These are phyloP conservation scores for Malurus leucopterus DNA, from an alignment of 2,797 vertebrate species.

Conservation along the genomic window DNA sequence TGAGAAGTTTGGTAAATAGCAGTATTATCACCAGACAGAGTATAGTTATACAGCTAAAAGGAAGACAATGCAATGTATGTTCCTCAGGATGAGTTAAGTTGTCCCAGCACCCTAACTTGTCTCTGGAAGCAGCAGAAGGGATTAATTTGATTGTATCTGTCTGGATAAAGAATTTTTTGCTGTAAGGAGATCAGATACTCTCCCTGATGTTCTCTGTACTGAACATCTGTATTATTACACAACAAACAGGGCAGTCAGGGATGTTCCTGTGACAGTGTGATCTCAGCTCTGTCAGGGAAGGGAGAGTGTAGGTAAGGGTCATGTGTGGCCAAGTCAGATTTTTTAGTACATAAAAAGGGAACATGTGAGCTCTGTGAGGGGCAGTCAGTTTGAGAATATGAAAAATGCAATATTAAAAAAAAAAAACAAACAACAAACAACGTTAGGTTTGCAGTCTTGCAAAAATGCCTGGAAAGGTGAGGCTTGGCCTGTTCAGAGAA, in stretches of 20 bases:
- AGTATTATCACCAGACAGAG: neutral
- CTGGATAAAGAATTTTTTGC: neutral
- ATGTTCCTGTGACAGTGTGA: neutral
- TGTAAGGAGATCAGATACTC: neutral
- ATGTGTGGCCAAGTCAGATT: rapidly evolving
- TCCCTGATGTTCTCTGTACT: neutral
- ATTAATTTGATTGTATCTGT: neutral
- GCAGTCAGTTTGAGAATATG: neutral
- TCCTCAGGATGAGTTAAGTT: neutral
- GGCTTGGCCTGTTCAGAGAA: neutral
- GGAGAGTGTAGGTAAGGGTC: neutral
- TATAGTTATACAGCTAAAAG: neutral
- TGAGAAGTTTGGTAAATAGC: neutral
- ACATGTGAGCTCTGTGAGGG: neutral
- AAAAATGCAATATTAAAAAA: neutral
- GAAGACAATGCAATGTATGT: neutral
- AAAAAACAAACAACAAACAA: too few species aligned
- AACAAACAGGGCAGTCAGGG: neutral
- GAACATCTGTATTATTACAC: neutral
- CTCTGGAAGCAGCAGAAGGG: neutral
- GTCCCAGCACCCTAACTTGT: neutral
- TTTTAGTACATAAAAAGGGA: neutral
- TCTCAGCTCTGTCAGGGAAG: neutral
- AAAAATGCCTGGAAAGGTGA: neutral
- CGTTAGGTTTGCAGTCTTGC: neutral